Conservation (phyloP, 2,888 invertebrate species). For the Lochmaea capreae region DNA sequence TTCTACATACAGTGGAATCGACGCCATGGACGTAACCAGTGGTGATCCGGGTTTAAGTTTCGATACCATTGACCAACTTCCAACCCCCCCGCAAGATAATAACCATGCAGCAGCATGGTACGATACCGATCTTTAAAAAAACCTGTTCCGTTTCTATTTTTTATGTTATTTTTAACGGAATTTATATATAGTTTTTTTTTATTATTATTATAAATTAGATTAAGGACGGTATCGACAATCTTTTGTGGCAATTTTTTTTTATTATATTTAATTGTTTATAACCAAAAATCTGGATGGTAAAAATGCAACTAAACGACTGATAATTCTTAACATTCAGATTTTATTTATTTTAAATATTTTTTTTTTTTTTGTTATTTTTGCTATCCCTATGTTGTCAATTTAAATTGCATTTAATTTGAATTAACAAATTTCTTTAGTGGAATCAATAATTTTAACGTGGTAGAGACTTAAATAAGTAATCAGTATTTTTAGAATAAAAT, state of each 20-base stretch:
- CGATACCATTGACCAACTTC: constrained; percentile 81
- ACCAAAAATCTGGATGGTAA: constrained; percentile 18
- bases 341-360: constrained; percentile 1
- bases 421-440: not conserved
- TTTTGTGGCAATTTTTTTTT: constrained; percentile 15
- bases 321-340: constrained; percentile 21
- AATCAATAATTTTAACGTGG: constrained; percentile 10
- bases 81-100: constrained; percentile 88
- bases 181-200: not conserved
- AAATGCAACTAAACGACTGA: constrained; percentile 26
- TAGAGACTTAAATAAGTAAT: constrained; percentile 44
- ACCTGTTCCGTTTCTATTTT: not conserved
- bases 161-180: not conserved
- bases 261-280: constrained; percentile 4
- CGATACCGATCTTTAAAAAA: constrained; percentile 89
- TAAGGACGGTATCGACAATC: constrained; percentile 8
- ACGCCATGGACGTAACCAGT: constrained; percentile 85
- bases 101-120: constrained; percentile 97
- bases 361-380: constrained; percentile 4
- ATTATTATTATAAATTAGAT: constrained; percentile 5
- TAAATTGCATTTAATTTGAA: constrained; percentile 18
- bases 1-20: constrained; percentile 83
- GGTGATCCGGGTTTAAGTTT: constrained; percentile 83
- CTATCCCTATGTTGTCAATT: constrained; percentile 27
- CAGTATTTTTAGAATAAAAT: constrained; percentile 46